These are phyloP conservation scores for Volucella inflata DNA, from an alignment of 2,888 invertebrate genomes.

Conservation along the genomic window DNA sequence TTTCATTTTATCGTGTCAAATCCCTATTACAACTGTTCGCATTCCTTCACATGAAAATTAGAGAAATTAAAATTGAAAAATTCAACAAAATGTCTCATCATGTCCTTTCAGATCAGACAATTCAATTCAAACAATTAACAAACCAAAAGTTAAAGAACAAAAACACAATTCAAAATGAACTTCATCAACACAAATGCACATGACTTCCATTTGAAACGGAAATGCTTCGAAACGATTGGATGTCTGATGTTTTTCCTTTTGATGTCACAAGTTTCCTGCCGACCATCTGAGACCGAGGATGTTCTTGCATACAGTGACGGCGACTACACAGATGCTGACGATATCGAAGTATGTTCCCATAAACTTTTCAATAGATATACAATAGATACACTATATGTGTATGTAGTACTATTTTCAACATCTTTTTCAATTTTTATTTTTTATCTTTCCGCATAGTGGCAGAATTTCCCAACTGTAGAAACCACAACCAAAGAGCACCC, in stretches of 20 bases:
- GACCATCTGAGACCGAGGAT: constrained; percentile 50
- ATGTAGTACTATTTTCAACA: constrained; percentile 7
- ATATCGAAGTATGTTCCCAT: constrained; percentile 79
- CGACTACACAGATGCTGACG: constrained; percentile 78
- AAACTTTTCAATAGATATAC: neutral
- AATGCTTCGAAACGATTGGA: constrained; percentile 75
- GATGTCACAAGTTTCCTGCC: constrained; percentile 64
- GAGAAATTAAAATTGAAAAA: too few species aligned
- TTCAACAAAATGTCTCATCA: neutral
- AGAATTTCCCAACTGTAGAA: constrained; percentile 78
- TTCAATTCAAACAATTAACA: neutral
- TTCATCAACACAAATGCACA: constrained; percentile 72
- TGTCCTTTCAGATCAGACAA: constrained; percentile 22
- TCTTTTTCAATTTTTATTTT: constrained; percentile 12
- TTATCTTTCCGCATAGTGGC: constrained; percentile 76
- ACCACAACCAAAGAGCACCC: constrained; percentile 79
- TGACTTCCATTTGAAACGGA: constrained; percentile 77
- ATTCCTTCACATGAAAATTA: too few species aligned
- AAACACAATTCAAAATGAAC: constrained; percentile 73
- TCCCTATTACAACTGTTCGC: too few species aligned
- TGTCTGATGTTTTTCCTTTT: constrained; percentile 76
- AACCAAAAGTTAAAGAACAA: constrained; percentile 10
- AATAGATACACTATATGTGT: neutral
- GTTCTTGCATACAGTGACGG: constrained; percentile 34
- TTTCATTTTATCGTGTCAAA: too few species aligned